A percentile compares a stretch with the other conserved stretches of the same genome.
These are phyloP conservation scores for Allacma fusca DNA, from an alignment of 2,888 invertebrate species.

Conservation along the genomic window DNA sequence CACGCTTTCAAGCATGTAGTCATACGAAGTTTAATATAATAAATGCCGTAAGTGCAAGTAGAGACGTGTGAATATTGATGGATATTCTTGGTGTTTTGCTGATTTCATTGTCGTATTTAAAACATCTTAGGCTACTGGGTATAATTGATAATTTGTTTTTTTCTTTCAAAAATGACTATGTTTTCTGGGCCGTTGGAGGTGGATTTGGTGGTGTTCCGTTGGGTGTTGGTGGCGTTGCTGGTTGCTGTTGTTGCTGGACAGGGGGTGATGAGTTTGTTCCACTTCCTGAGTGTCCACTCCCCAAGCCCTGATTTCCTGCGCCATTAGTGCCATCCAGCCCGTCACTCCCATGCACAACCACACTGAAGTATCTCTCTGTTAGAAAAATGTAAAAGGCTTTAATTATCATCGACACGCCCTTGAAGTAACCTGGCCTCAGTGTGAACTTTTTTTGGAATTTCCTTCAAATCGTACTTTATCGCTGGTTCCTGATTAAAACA, in stretches of 20 bases:
- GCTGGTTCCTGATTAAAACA: too few relatives aligned
- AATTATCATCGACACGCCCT: too few relatives aligned
- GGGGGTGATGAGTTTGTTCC: constrained; percentile 57
- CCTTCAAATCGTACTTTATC: too few relatives aligned
- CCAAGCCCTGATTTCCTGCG: constrained; percentile 56
- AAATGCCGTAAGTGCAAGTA: too few relatives aligned
- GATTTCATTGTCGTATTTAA: not conserved
- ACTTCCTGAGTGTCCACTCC: constrained; percentile 56
- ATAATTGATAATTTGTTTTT: not conserved
- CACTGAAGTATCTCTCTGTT: constrained; percentile 70
- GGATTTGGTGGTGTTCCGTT: constrained; percentile 49
- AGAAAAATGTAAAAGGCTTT: constrained; percentile 13
- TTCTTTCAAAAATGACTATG: constrained; percentile 21
- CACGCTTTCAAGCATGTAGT: too few relatives aligned
- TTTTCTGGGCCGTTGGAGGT: constrained; percentile 33
- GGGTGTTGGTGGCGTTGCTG: constrained; percentile 56
- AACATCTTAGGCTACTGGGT: not conserved
- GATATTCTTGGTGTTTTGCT: not conserved
- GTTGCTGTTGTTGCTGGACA: constrained; percentile 55
- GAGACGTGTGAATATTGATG: not conserved
- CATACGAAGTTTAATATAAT: too few relatives aligned
- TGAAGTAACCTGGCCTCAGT: too few relatives aligned
- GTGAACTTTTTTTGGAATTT: too few relatives aligned
- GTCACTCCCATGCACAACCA: constrained; percentile 68
- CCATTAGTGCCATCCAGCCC: constrained; percentile 65